These are phyloP conservation scores for Cyaniris semiargus DNA, from an alignment of 2,888 invertebrate species.

Conservation along the genomic window DNA sequence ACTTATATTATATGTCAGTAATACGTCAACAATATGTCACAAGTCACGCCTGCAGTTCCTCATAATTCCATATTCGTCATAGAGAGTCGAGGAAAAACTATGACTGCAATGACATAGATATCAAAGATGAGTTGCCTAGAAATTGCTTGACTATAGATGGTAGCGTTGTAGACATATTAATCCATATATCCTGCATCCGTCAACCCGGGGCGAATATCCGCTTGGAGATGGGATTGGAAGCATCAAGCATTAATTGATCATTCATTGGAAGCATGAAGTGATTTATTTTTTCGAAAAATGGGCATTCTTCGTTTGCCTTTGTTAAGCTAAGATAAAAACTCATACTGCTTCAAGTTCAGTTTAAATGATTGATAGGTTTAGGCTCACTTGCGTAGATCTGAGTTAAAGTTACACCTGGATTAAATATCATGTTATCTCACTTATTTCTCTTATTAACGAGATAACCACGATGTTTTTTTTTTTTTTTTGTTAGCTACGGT, in stretches of 20 bases:
- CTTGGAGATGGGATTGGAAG: not conserved
- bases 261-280: too few species aligned
- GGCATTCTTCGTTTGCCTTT: too few species aligned
- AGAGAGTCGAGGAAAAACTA: conserved; percentile 15
- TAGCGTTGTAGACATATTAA: conserved; percentile 35
- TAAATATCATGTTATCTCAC: too few species aligned
- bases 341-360: too few species aligned
- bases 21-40: not conserved
- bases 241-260: not conserved
- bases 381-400: too few species aligned
- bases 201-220: conserved; percentile 29
- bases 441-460: too few species aligned
- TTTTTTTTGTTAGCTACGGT: too few species aligned
- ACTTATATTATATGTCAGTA: not conserved
- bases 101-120: conserved; percentile 36
- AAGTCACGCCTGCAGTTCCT: conserved; percentile 1
- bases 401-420: too few species aligned
- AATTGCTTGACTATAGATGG: conserved; percentile 39
- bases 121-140: conserved; percentile 40
- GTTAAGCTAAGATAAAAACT: too few species aligned
- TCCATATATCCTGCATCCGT: conserved; percentile 34
- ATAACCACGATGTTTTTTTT: too few species aligned
- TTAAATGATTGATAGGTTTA: too few species aligned
- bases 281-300: too few species aligned
- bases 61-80: conserved; percentile 32